Evolutionary conservation across 2,797 vertebrate genomes (phyloP).

Genomic region (Pampus argenteus): DNA sequence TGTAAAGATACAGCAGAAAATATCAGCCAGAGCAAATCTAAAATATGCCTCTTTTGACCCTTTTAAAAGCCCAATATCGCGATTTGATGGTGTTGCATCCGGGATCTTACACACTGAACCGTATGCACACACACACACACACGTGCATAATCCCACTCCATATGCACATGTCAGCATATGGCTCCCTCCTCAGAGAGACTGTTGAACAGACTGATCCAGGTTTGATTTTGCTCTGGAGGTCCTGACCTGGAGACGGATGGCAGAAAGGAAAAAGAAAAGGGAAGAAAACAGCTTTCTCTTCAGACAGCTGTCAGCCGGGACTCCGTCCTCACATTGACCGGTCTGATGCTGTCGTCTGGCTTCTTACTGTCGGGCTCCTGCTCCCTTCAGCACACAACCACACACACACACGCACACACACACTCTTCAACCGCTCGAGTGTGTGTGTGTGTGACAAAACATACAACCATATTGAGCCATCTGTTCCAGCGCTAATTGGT

Average conservation of each 20-base stretch:
- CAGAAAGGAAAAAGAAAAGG: background rate
- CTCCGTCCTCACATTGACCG: constrained; percentile 36
- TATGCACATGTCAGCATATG: constrained; percentile 78
- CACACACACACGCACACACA: constrained; percentile 4
- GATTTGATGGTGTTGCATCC: constrained; percentile 32
- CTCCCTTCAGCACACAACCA: constrained; percentile 25
- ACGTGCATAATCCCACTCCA: constrained; percentile 53
- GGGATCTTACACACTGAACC: constrained; percentile 21
- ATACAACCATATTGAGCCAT: constrained; percentile 75
- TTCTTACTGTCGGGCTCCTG: constrained; percentile 37
- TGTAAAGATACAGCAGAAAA: constrained; percentile 31
- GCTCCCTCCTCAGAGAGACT: constrained; percentile 63
- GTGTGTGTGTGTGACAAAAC: constrained; percentile 45
- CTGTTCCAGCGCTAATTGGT: constrained; percentile 82
- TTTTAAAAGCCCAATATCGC: constrained; percentile 16
- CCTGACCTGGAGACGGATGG: constrained; percentile 55
- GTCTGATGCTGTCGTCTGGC: constrained; percentile 33
- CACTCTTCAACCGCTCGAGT: background rate
- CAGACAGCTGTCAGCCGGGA: constrained; percentile 52
- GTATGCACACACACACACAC: constrained; percentile 22
- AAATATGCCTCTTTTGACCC: constrained; percentile 22
- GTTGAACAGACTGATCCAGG: constrained; percentile 71
- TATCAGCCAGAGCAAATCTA: constrained; percentile 6
- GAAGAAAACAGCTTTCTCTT: background rate
- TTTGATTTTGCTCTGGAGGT: constrained; percentile 64